A percentile compares a stretch with the other conserved stretches of the same genome.
Evolutionary conservation across 1,140 invertebrate species (phyloP).

Genomic region (Lycorma delicatula): DNA sequence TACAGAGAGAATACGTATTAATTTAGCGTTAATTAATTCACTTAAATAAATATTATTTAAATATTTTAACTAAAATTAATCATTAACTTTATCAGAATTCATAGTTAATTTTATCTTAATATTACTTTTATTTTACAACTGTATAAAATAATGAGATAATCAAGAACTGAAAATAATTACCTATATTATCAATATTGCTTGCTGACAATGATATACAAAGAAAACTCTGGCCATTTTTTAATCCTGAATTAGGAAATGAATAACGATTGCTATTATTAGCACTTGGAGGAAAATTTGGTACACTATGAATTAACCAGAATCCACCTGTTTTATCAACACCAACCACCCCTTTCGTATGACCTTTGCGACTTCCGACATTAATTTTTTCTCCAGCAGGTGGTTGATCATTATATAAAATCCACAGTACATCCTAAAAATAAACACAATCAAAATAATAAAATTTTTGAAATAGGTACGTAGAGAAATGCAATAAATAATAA

Average conservation of each 20-base stretch:
- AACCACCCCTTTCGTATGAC: conserved; percentile 80
- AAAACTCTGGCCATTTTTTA: conserved; percentile 73
- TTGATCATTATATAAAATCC: conserved; percentile 79
- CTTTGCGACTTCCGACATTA: conserved; percentile 37
- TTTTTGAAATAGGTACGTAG: no score
- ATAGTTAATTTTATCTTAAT: no score
- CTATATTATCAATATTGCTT: no score
- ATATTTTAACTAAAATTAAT: no score
- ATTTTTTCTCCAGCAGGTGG: conserved; percentile 48
- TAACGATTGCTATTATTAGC: conserved; percentile 45
- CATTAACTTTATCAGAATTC: no score
- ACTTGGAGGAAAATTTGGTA: conserved; percentile 67
- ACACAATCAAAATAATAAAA: conserved; percentile 17
- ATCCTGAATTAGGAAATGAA: conserved; percentile 61
- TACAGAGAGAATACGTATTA: no score
- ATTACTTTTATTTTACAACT: no score
- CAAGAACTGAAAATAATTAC: no score
- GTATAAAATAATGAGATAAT: no score
- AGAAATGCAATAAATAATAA: no score
- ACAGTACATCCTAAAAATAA: conserved; percentile 41
- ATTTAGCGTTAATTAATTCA: no score
- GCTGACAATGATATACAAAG: conserved; percentile 76
- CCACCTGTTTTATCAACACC: conserved; percentile 59
- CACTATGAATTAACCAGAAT: conserved; percentile 87
- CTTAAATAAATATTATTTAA: no score